Base-by-base conservation (phyloP, 2,797 vertebrate species). In the Sebastes umbrosus region DNA sequence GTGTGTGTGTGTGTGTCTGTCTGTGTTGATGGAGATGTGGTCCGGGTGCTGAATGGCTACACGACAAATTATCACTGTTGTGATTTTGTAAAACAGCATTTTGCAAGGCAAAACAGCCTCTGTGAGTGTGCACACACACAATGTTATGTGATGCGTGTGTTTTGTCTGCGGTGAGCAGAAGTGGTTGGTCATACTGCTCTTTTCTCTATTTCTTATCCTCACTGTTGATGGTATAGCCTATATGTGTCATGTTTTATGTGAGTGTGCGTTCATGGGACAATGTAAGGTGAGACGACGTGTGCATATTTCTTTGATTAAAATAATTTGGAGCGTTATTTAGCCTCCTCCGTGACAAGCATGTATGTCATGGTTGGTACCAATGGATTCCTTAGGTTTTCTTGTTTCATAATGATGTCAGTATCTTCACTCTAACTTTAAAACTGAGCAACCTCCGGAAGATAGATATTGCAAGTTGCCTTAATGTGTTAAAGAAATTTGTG, bases 61-160 rank as follows among this genome's bases (percentile, higher is more conserved):
- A 52, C 29, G 70, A 54, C 39, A 68, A 31, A 66, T 60, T 27
- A 63, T 29, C 11, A 1, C 46, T 54, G 58, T 20, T 70, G 77
- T 75, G 60, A 73, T 27, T 89, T 79, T 82, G 80, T 73, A 5
- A 83, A 74, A 54, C 39, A 60, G 43, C 24, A 16, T 80, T 93
- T 94, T 93, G 89, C 89, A 93, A 91, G 75, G 77, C 89, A 92
- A 93, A 93, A 60, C 78, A 92, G 74, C 75, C 18, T 60, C 36
- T 80, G 58, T 65, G 74, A 73, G 22, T n/a, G 65, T 39, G 55
- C 46, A 20, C 32, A 46, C 52, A 29, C 67, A 50, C 64, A 75
- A 64, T 72, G 73, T 67, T 27, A 31, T 55, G 46, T 60, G 11
- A 46, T 66, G 14, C 55, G 7, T 43, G 32, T 4, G 31, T 52